Base-by-base conservation (phyloP, 2,888 invertebrate species). In the Hirtodrosophila alboralis region DNA sequence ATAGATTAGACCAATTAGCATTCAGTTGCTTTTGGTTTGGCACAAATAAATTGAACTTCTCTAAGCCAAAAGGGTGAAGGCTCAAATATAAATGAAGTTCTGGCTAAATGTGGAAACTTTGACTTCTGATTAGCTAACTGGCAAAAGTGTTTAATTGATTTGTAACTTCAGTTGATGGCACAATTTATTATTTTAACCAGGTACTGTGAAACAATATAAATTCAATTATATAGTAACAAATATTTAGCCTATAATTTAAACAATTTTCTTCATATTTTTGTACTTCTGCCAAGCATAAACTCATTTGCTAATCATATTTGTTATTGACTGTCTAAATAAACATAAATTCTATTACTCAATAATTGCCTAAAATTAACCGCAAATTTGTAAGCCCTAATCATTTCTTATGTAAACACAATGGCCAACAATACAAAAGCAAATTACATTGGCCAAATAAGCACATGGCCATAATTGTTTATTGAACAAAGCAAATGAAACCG, bases 1-100 rank as follows among this genome's bases (percentile, higher is more conserved):
- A 58, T 51, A 56, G 78, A 70, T 84, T 68, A 67, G 48, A 36
- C 45, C 62, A 77, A 74, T 84, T 73, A 78, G 52, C 38, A 59
- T 23, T 37, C 43, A 18, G 12, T 16, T 30, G 54, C 33, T 41
- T 47, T 28, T 7, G 10, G 18, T 23, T n/a, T 30, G 28, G 16
- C 23, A 37, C 6, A 31, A 62, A 34, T 53, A 51, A 70, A 70
- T 48, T 67, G 14, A 58, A 26, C 43, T 31, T 10, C 14, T 21
- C 33, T 10, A 13, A 13, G 41, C 10, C 14, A 45, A 27, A 14
- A 38, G 21, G 23, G 23, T 2, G 21, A 3, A 21, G n/a, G 16
- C 13, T 13, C 16, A 27, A 31, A 45, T 36, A 7, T 31, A 30
- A 33, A 33, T 36, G 13, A 30, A 13, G 51, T 45, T 13, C 13